Percentiles rank a stretch among this genome's conserved stretches.
These are phyloP conservation scores for Halyomorpha halys DNA, from an alignment of 1,140 invertebrate species.

Conservation along the genomic window DNA sequence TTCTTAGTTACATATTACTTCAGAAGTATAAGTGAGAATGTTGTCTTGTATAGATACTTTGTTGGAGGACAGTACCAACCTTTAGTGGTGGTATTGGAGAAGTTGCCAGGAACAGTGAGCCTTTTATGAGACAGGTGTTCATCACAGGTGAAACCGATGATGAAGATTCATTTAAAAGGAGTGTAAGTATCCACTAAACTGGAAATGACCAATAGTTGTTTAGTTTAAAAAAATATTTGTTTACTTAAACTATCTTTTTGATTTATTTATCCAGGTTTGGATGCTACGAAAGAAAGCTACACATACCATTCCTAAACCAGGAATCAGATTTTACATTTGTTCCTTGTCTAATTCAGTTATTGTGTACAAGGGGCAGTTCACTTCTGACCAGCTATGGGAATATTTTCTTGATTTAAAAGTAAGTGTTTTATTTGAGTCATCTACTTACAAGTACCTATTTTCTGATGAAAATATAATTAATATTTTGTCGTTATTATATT, in stretches of 20 bases:
- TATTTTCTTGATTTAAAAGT: slow-evolving; percentile 62
- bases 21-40: too few species aligned
- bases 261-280: slow-evolving; percentile 57
- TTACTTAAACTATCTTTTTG: background rate
- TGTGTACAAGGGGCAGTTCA: slow-evolving; percentile 97
- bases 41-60: slow-evolving; percentile 51
- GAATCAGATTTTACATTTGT: slow-evolving; percentile 90
- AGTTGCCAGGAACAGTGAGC: slow-evolving; percentile 87
- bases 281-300: slow-evolving; percentile 85
- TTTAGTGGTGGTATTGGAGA: slow-evolving; percentile 74
- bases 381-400: slow-evolving; percentile 87
- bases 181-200: slow-evolving; percentile 35
- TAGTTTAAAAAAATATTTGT: too few species aligned
- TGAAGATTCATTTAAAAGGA: slow-evolving; percentile 47
- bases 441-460: background rate
- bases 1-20: too few species aligned
- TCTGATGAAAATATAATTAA: too few species aligned
- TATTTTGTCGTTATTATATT: too few species aligned
- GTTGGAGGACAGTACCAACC: slow-evolving; percentile 86
- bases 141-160: slow-evolving; percentile 56
- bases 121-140: slow-evolving; percentile 91
- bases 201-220: background rate
- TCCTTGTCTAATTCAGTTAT: slow-evolving; percentile 81
- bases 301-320: slow-evolving; percentile 71
- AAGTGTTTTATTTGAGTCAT: slow-evolving; percentile 28